Percentiles rank a stretch among this genome's conserved stretches.
Evolutionary conservation across 2,888 invertebrate species (phyloP).

Genomic region (Synanthedon vespiformis): DNA sequence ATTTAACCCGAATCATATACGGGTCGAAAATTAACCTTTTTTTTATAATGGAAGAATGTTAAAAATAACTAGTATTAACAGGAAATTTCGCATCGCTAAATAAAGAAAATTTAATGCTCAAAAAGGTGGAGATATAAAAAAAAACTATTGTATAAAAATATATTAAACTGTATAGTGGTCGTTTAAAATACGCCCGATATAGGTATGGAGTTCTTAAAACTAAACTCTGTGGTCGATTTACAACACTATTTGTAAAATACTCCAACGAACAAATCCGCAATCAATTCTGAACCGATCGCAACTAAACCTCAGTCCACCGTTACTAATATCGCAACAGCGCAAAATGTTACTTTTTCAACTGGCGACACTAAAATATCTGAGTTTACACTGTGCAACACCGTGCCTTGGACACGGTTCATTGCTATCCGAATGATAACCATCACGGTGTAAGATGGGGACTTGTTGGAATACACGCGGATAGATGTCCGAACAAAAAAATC

Average conservation of each 20-base stretch:
- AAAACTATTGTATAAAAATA: no score
- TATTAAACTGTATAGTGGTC: no score
- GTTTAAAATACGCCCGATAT: no score
- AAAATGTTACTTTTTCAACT: conserved; percentile 13
- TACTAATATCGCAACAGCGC: conserved; percentile 10
- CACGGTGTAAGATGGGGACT: neutral
- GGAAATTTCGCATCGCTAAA: no score
- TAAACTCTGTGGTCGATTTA: neutral
- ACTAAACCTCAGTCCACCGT: conserved; percentile 7
- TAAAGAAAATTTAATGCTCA: no score
- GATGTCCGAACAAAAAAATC: conserved; percentile 49
- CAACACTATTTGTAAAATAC: conserved; percentile 8
- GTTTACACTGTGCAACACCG: neutral
- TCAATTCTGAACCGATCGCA: conserved; percentile 17
- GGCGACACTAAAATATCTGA: neutral
- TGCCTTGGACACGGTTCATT: neutral
- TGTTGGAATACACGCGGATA: conserved; percentile 38
- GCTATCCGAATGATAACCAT: no score
- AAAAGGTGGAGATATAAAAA: no score
- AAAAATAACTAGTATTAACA: no score
- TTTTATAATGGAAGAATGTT: no score
- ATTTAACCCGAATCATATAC: no score
- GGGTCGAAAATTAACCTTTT: no score
- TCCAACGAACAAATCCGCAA: conserved; percentile 16
- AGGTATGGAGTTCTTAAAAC: no score